Evolutionary conservation across 2,113 vertebrate genomes (phyloP).

Genomic region (Himantopus leucocephalus): DNA sequence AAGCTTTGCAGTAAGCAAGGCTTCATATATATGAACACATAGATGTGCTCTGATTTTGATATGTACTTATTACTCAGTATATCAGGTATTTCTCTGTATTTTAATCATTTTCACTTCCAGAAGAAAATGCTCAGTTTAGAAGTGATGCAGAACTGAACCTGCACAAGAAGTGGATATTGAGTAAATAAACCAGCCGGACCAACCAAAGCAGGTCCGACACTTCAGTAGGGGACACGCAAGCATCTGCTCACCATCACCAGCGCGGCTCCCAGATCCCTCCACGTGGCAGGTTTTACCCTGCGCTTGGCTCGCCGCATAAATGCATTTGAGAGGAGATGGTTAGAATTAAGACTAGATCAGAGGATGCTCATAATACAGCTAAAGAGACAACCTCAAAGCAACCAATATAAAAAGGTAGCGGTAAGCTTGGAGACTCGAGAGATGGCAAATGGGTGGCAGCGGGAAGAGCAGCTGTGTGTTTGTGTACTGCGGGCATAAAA

Average conservation of each 20-base stretch:
- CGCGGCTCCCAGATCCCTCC: neutral
- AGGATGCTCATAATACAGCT: neutral
- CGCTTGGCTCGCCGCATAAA: neutral
- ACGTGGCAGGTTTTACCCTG: neutral
- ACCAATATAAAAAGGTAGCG: too few species aligned
- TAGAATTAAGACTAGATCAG: neutral
- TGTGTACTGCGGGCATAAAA: neutral
- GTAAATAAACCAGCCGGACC: neutral
- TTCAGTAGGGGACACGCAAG: fast-evolving
- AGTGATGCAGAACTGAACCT: neutral
- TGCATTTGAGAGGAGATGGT: neutral
- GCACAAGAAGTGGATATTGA: neutral
- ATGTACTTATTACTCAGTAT: neutral
- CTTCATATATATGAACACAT: neutral
- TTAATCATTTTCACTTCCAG: neutral
- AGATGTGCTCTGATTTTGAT: neutral
- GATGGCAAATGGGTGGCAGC: neutral
- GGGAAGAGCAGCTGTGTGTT: neutral
- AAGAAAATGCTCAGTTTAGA: neutral
- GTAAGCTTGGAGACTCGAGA: neutral
- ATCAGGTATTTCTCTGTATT: neutral
- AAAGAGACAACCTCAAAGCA: neutral
- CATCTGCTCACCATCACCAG: neutral
- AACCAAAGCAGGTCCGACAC: too few species aligned
- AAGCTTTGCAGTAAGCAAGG: neutral